Base-by-base conservation (phyloP, 2,113 vertebrate species). In the Campylorhamphus procurvoides region DNA sequence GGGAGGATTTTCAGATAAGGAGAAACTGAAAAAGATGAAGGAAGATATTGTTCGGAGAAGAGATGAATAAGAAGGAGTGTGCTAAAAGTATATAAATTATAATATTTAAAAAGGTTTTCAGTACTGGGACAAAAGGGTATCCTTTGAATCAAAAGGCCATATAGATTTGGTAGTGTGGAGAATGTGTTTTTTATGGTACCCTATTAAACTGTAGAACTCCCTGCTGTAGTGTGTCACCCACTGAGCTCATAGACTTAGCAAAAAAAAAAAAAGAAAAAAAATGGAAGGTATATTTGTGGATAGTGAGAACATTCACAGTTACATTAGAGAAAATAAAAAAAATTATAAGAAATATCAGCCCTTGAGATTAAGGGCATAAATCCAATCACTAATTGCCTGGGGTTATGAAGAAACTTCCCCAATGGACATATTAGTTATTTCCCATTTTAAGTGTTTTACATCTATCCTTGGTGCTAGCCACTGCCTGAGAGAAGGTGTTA, bases 401-500 rank as follows among this genome's bases (percentile, higher is more conserved):
- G 75, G 79, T 96, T 96, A 89, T 94, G 91, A 91, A 95, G 89
- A 89, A 96, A 94, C 66, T 96, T 96, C 58, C 90, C 93, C 92
- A 94, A 19, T 76, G 96, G 93, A 87, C 64, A 72, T 93, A 96
- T 97, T 97, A 96, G 90, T 97, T 96, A 96, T 75, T 96, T 96
- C 90, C 95, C 86, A 84, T 96, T 95, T 94, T 86, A 96, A 96
- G 82, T 95, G 94, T 93, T 97, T 96, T 94, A 96, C 93, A 94
- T 96, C 93, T 92, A 84, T 89, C 85, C 89, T 96, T 86, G 86
- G 76, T 96, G 78, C 75, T 96, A 39, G 59, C 62, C 40, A 3
- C 79, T 88, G 92, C 68, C 89, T 76, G 58, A 83, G 62, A 89
- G 73, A 83, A 93, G 59, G 87, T 92, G 62, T 79, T 91, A 69